phyloP scores from a whole-genome alignment of 2,888 invertebrate species.

The Microplitis deprimator region DNA sequence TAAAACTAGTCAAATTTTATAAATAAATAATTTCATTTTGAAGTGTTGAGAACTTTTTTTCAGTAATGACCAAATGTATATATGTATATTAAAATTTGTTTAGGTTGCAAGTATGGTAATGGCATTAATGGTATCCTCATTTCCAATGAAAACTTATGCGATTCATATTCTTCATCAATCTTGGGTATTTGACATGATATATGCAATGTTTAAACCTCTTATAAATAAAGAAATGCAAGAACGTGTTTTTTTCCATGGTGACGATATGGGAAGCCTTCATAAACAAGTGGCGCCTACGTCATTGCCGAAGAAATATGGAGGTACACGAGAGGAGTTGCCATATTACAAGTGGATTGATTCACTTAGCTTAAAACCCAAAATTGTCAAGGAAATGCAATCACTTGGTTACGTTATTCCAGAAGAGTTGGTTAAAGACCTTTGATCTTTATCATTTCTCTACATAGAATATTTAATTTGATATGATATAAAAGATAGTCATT shows the following conservation, averaged over 20 bases:
- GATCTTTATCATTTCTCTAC: not conserved
- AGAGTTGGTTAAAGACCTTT: slow-evolving; percentile 50
- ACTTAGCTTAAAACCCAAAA: slow-evolving; percentile 74
- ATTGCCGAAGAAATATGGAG: slow-evolving; percentile 82
- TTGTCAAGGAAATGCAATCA: slow-evolving; percentile 77
- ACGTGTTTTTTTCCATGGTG: slow-evolving; percentile 80
- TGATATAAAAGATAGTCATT: not conserved
- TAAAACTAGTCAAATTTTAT: too few relatives aligned
- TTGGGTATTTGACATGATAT: slow-evolving; percentile 86
- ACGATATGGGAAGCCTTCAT: slow-evolving; percentile 81
- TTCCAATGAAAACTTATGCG: slow-evolving; percentile 81
- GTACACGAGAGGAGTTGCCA: slow-evolving; percentile 79
- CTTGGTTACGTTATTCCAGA: slow-evolving; percentile 76
- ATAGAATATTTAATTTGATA: not conserved
- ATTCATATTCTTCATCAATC: slow-evolving; percentile 86
- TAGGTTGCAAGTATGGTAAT: slow-evolving; percentile 68
- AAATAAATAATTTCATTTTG: too few relatives aligned
- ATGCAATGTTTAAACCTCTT: slow-evolving; percentile 84
- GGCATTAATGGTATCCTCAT: slow-evolving; percentile 74
- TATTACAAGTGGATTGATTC: slow-evolving; percentile 83
- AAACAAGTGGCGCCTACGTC: slow-evolving; percentile 80
- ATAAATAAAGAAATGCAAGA: slow-evolving; percentile 80
- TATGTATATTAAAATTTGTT: slow-evolving; percentile 35
- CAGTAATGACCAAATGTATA: too few relatives aligned
- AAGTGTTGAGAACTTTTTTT: too few relatives aligned